phyloP scores from a whole-genome alignment of 2,888 invertebrate species.

The Noctuana brunneofusca region DNA sequence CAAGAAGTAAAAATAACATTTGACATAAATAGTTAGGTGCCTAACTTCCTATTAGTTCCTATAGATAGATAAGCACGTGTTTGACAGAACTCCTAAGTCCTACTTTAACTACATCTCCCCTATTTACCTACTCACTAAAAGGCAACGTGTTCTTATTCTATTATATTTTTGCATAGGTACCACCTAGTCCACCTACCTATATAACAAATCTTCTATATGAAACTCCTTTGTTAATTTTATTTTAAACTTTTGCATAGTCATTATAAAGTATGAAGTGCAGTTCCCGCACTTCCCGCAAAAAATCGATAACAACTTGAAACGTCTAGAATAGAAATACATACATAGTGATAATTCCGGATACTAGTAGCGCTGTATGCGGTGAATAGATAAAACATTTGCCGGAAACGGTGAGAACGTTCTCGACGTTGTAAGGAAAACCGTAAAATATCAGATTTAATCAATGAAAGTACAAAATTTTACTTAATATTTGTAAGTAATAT shows the following conservation, averaged over 20 bases:
- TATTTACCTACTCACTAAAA: too few relatives aligned
- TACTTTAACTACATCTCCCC: too few relatives aligned
- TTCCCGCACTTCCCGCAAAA: not conserved
- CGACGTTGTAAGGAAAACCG: conserved; percentile 43
- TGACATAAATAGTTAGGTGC: too few relatives aligned
- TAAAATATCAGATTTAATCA: conserved; percentile 38
- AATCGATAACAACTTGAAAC: conserved; percentile 43
- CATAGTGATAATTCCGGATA: conserved; percentile 49
- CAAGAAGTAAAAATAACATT: too few relatives aligned
- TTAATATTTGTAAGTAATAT: not conserved
- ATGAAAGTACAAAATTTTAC: conserved; percentile 34
- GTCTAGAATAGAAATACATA: conserved; percentile 47
- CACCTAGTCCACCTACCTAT: too few relatives aligned
- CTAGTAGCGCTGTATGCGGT: conserved; percentile 53
- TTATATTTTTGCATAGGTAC: too few relatives aligned
- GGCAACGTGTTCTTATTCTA: too few relatives aligned
- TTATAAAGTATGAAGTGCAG: not conserved
- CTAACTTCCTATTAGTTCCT: too few relatives aligned
- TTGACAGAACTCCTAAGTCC: too few relatives aligned
- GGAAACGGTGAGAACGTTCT: conserved; percentile 69
- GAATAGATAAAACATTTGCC: conserved; percentile 46
- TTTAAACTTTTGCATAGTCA: not conserved
- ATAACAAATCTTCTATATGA: too few relatives aligned
- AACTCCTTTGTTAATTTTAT: too few relatives aligned
- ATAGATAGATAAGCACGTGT: too few relatives aligned